These are phyloP conservation scores for Pelochelys cantorii DNA, from an alignment of 2,797 vertebrate species.

Conservation along the genomic window DNA sequence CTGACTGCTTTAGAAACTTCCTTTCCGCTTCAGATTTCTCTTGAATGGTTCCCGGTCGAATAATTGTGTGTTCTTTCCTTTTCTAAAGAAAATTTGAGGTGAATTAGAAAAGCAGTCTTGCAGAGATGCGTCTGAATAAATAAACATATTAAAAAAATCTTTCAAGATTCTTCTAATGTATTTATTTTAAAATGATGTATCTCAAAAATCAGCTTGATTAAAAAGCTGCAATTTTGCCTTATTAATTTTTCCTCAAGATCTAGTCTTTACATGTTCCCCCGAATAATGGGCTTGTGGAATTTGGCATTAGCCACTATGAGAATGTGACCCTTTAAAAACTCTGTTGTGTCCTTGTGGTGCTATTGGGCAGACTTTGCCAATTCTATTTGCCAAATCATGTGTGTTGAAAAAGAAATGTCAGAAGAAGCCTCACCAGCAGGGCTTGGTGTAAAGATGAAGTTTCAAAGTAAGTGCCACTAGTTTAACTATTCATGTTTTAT, in stretches of 20 bases:
- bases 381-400: background rate
- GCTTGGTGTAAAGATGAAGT: background rate
- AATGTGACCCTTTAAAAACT: background rate
- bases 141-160: background rate
- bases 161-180: background rate
- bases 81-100: background rate
- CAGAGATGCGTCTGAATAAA: background rate
- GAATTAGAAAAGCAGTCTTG: background rate
- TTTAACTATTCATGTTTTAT: background rate
- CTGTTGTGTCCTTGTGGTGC: background rate
- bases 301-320: background rate
- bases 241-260: background rate
- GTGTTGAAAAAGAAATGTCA: background rate
- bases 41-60: background rate
- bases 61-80: background rate
- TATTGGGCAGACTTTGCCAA: fast-evolving
- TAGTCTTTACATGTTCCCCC: background rate
- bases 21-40: background rate
- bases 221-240: background rate
- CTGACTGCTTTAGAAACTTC: background rate
- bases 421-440: background rate
- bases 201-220: background rate
- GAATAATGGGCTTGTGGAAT: background rate
- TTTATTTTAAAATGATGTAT: background rate
- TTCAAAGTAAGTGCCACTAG: background rate